Conservation (phyloP, 92 coral and sea anemone genomes). For the Epizoanthus illoricatus region DNA sequence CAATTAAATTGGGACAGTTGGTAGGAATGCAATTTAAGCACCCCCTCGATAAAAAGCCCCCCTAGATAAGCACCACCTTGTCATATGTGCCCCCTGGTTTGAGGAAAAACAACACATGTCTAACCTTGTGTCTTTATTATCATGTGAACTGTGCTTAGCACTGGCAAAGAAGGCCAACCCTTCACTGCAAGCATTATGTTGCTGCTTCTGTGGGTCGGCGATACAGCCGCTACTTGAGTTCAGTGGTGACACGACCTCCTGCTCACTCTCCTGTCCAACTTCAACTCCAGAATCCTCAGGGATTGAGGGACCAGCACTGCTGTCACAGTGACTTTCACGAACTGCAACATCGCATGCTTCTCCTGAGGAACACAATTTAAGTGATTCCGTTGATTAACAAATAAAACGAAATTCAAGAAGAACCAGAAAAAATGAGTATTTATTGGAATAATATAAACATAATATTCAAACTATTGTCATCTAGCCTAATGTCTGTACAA, state of each 20-base stretch:
- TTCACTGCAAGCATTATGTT: conserved; percentile 7
- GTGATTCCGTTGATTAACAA: too few species aligned
- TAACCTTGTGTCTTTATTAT: conserved; percentile 44
- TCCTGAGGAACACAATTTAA: neutral
- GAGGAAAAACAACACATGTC: neutral
- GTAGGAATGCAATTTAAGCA: too few species aligned
- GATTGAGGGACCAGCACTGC: conserved; percentile 45
- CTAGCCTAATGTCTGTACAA: too few species aligned
- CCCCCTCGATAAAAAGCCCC: too few species aligned
- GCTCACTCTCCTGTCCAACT: conserved; percentile 86
- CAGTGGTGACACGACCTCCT: conserved; percentile 47
- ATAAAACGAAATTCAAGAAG: too few species aligned
- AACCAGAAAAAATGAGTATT: too few species aligned
- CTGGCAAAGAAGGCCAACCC: conserved; percentile 43
- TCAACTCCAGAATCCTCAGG: conserved; percentile 90
- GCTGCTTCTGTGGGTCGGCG: neutral
- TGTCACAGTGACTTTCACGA: conserved; percentile 34
- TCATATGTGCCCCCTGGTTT: neutral
- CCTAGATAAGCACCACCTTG: neutral
- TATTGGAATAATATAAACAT: too few species aligned
- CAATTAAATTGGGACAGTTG: too few species aligned
- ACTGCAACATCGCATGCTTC: conserved; percentile 1
- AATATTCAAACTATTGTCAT: too few species aligned
- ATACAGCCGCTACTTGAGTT: neutral
- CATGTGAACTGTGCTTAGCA: conserved; percentile 27